Evolutionary conservation across 2,888 invertebrate species (phyloP).

Genomic region (Mythimna lalbum): DNA sequence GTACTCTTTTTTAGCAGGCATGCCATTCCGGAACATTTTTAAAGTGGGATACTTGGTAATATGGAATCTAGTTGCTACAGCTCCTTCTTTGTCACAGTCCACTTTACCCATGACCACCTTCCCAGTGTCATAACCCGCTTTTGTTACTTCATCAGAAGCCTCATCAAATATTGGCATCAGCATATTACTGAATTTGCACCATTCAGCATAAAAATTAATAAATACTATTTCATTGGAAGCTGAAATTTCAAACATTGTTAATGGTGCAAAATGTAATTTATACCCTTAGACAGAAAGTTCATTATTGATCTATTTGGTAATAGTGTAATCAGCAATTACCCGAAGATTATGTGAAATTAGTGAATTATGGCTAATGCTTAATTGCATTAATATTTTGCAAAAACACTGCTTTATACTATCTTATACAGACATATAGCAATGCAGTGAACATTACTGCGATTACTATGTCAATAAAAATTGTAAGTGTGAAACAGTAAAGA

Average conservation of each 20-base stretch:
- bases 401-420: neutral
- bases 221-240: slow-evolving; percentile 99
- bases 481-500: slow-evolving; percentile 18
- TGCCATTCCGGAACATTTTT: slow-evolving; percentile 97
- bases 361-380: neutral
- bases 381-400: neutral
- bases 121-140: slow-evolving; percentile 95
- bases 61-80: slow-evolving; percentile 97
- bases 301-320: slow-evolving; percentile 12
- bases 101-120: slow-evolving; percentile 98
- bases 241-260: slow-evolving; percentile 87
- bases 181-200: slow-evolving; percentile 99
- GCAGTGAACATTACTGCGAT: neutral
- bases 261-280: slow-evolving; percentile 24
- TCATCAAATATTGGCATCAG: slow-evolving; percentile 99
- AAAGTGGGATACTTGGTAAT: slow-evolving; percentile 99
- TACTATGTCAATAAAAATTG: neutral
- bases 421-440: neutral
- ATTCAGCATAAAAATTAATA: slow-evolving; percentile 99
- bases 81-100: slow-evolving; percentile 98
- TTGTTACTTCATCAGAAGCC: slow-evolving; percentile 96
- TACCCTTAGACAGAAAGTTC: neutral
- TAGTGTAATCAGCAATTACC: neutral
- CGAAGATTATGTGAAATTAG: neutral
- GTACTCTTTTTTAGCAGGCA: slow-evolving; percentile 97